Evolutionary conservation across 2,113 vertebrate species (phyloP), one percentile per base, ranked within the genome.

Genomic region (Megaleporinus macrocephalus): DNA sequence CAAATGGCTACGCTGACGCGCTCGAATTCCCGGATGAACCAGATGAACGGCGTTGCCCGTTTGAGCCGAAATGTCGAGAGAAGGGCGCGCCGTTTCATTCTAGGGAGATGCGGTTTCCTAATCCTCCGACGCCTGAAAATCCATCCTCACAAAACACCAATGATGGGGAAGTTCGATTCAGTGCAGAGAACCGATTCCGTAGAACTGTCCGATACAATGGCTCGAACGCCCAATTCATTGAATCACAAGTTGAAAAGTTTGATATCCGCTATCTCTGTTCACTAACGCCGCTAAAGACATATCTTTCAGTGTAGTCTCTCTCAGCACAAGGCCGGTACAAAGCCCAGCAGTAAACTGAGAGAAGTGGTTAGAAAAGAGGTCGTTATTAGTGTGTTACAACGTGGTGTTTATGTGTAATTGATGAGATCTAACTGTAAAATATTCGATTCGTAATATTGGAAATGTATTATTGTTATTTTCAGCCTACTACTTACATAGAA

Each of bases 61-160:
- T 33, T 1, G 94, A 93, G 86, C 94, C 94, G 93, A 93, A 24
- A 95, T 94, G 94, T 83, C 89, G 83, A 26, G 4, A 16, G 0
- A 1, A 14, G 65, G 82, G 83, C 82, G 76, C 84, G 82, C 30
- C 68, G 63, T 49, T 10, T 49, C 49, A 66, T 73, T 68, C 68
- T 74, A n/a, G 85, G 57, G 68, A 83, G 70, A 85, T 7, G 78
- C 88, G 92, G 93, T 93, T 93, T 93, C 91, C 88, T 90, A 78
- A 83, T 61, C 68, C 69, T 16, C 57, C 53, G 13, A 33, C 51
- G 59, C 15, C 36, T 59, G 49, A 83, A 83, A 80, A 69, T 44
- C 59, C 68, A 78, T 78, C 66, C 72, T 51, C 83, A 44, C 73
- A 24, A 53, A 47, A 3, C 80, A 73, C 57, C n/a, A 61, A n/a